phyloP scores from a whole-genome alignment of 1,140 invertebrate genomes.

The Parapsyche elsis region DNA sequence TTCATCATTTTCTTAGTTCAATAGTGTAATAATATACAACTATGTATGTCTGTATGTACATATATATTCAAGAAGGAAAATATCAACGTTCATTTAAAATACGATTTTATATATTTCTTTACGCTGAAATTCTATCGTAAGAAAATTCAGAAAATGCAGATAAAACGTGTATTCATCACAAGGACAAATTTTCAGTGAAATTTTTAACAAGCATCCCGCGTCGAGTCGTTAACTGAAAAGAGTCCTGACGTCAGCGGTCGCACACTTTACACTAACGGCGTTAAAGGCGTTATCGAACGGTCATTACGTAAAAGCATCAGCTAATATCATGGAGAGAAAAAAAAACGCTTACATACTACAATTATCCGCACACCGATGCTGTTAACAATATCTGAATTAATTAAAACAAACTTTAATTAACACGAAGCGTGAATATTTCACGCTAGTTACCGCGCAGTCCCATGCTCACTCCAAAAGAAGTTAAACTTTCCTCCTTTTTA shows the following conservation, averaged over 20 bases:
- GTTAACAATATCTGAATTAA: too few relatives aligned
- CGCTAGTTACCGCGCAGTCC: too few relatives aligned
- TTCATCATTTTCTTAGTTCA: background rate
- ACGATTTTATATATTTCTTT: background rate
- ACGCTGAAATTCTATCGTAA: too few relatives aligned
- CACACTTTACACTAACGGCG: background rate
- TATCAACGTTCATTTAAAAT: too few relatives aligned
- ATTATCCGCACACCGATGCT: too few relatives aligned
- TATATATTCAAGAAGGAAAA: too few relatives aligned
- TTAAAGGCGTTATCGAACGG: background rate
- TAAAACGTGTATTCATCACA: background rate
- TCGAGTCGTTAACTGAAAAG: slow-evolving; percentile 1
- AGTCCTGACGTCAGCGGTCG: background rate
- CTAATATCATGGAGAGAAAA: background rate
- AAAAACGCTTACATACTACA: too few relatives aligned
- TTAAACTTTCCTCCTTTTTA: too few relatives aligned
- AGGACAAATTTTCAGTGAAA: background rate
- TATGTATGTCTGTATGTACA: background rate
- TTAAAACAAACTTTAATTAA: too few relatives aligned
- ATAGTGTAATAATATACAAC: background rate
- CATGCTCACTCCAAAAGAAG: too few relatives aligned
- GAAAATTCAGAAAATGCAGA: background rate
- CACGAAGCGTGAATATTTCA: too few relatives aligned
- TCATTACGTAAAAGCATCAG: background rate
- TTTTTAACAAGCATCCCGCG: background rate